Evolutionary conservation across 53 echinoderm and acorn worm genomes (phyloP), one percentile per base, ranked within the genome.

Genomic region (Apostichopus leukothele): DNA sequence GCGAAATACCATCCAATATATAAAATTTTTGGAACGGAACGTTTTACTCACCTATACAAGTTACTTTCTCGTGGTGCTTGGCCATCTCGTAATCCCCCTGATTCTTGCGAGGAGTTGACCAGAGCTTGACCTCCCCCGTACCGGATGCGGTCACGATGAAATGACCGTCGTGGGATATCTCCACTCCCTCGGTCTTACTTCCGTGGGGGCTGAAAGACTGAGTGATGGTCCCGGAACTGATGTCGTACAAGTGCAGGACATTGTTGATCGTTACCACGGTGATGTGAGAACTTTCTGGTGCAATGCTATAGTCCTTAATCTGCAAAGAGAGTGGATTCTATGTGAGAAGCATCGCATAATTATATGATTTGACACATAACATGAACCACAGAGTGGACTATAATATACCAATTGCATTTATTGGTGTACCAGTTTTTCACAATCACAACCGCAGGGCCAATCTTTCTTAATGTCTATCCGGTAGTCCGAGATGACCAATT

Each of bases 131-230:
- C 61, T 93, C 88, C 10, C 96, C 94, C 23, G 96, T 96, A n/a
- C 86, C 19, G 5, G 94, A 93, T 7, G 96, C 92, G 4, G 99
- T 92, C 67, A 99, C 89, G 63, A 99, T 60, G 78, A 99, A 99
- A 74, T 96, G 93, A 60, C 96, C 96, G 74, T 99, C 94, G 13
- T 91, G 90, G 14, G 95, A 94, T 57, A 95, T 90, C 60, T 90
- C 67, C 4, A 99, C 93, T 5, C 83, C 78, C 79, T 87, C 79
- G 27, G 94, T 93, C 21, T 92, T 89, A 3, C 91, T 90, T 12
- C 91, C 91, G 89, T 99, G 99, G 71, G 92, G 96, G 19, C 90
- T 92, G 91, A 94, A 92, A 4, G 94, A 96, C 90, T 94, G 96
- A 6, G 93, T 57, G 51, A 99, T 71, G 83, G 96, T 94, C 74